These are phyloP conservation scores for Pteropus alecto DNA, from an alignment of 2,113 vertebrate genomes.

Conservation along the genomic window DNA sequence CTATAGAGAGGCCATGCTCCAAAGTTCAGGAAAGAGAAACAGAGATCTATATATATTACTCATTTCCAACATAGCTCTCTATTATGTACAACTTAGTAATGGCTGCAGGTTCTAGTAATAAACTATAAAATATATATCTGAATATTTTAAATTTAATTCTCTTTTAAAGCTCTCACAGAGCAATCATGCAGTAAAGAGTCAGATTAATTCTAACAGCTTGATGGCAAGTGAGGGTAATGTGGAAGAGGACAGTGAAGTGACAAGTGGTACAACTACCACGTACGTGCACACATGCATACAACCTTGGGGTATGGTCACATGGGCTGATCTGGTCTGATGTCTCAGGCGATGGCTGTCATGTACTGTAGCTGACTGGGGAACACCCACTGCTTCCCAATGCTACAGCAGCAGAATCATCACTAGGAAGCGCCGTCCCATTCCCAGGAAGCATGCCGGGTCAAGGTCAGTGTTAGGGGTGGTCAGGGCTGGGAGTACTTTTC, in stretches of 20 bases:
- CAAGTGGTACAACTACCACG: background rate
- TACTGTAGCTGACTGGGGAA: accelerated
- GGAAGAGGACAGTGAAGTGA: background rate
- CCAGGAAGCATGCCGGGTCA: background rate
- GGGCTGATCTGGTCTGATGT: background rate
- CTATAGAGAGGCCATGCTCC: too few species aligned
- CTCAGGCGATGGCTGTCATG: background rate
- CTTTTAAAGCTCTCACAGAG: conserved; percentile 27
- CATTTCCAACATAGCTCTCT: background rate
- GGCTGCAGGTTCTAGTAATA: background rate
- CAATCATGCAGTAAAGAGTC: background rate
- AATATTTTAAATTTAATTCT: conserved; percentile 31
- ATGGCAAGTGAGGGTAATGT: background rate
- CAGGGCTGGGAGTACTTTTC: background rate
- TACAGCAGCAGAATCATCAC: background rate
- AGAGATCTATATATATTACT: background rate
- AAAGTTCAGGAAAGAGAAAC: background rate
- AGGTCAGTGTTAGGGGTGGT: background rate
- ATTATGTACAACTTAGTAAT: background rate
- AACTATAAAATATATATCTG: background rate
- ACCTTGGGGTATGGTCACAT: background rate
- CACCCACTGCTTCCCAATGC: background rate
- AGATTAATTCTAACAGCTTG: background rate
- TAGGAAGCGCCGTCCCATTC: background rate
- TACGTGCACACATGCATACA: accelerated